phyloP scores from a whole-genome alignment of 2,797 vertebrate genomes.

The Arrhamphus sclerolepis region DNA sequence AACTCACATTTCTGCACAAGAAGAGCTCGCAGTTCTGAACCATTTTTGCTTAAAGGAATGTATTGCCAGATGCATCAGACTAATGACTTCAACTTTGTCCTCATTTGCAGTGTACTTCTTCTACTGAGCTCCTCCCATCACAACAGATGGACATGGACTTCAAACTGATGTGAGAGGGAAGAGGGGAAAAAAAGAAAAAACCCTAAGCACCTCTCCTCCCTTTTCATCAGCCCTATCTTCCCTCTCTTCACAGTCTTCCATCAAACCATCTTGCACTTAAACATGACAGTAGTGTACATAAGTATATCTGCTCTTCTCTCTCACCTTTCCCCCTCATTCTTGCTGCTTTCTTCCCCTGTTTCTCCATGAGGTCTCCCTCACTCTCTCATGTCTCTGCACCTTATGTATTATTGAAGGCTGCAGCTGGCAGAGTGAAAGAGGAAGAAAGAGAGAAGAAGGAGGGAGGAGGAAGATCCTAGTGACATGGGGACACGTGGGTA shows the following conservation, averaged over 20 bases:
- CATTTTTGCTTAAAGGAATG: not conserved
- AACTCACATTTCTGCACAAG: not conserved
- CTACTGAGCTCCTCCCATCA: slow-evolving; percentile 73
- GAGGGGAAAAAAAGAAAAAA: slow-evolving; percentile 56
- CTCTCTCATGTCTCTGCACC: slow-evolving; percentile 59
- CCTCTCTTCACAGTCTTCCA: slow-evolving; percentile 70
- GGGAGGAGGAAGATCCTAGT: slow-evolving; percentile 25
- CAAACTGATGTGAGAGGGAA: slow-evolving; percentile 58
- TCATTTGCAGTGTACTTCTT: slow-evolving; percentile 83
- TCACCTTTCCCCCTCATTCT: slow-evolving; percentile 37
- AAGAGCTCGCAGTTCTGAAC: not conserved
- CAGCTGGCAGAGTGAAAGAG: slow-evolving; percentile 36
- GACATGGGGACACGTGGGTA: slow-evolving; percentile 22
- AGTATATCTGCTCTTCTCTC: slow-evolving; percentile 51
- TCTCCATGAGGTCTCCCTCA: slow-evolving; percentile 47
- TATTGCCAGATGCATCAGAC: slow-evolving; percentile 27
- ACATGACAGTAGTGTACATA: slow-evolving; percentile 64
- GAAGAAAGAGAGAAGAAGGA: slow-evolving; percentile 31
- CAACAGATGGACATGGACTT: slow-evolving; percentile 64
- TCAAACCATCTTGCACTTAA: slow-evolving; percentile 71
- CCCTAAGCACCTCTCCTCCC: slow-evolving; percentile 51
- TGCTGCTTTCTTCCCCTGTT: slow-evolving; percentile 49
- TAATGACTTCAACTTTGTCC: slow-evolving; percentile 35
- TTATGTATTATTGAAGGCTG: slow-evolving; percentile 72
- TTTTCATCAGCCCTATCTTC: slow-evolving; percentile 53